These are phyloP conservation scores for Penaeus indicus DNA, from an alignment of 1,140 invertebrate genomes.

Conservation along the genomic window DNA sequence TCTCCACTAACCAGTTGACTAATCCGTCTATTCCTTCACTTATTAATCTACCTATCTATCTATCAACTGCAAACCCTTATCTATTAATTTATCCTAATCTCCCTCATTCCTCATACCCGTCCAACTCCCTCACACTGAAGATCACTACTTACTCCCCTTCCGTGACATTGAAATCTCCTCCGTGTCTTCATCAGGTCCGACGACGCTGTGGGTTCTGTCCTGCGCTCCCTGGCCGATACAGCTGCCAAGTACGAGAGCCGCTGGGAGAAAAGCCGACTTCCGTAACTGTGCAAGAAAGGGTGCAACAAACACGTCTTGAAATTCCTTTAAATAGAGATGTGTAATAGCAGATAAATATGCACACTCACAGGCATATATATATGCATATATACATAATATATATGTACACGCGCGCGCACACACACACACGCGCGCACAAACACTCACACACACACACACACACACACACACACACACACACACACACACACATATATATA, in stretches of 20 bases:
- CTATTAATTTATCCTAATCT: too few species aligned
- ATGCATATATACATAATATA: not conserved
- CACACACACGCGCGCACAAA: not conserved
- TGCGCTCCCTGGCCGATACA: not conserved
- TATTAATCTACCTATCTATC: too few species aligned
- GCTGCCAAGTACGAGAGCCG: conserved; percentile 1
- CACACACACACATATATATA: not conserved
- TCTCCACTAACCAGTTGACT: too few species aligned
- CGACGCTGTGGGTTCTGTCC: not conserved
- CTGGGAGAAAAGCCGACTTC: conserved; percentile 4
- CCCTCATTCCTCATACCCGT: too few species aligned
- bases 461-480: not conserved
- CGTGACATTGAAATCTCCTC: not conserved
- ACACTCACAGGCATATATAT: not conserved
- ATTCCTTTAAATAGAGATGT: not conserved
- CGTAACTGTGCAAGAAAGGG: not conserved
- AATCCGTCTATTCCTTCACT: too few species aligned
- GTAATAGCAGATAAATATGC: not conserved
- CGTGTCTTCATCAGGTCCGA: not conserved
- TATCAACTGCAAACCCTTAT: too few species aligned
- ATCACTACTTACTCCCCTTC: too few species aligned
- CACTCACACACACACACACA: not conserved
- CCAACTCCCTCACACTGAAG: too few species aligned
- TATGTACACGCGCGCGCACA: not conserved
- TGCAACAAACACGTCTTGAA: not conserved